Evolutionary conservation across 2,888 invertebrate genomes (phyloP), one percentile per base, ranked within the genome.

Genomic region (Ochropleura plecta): DNA sequence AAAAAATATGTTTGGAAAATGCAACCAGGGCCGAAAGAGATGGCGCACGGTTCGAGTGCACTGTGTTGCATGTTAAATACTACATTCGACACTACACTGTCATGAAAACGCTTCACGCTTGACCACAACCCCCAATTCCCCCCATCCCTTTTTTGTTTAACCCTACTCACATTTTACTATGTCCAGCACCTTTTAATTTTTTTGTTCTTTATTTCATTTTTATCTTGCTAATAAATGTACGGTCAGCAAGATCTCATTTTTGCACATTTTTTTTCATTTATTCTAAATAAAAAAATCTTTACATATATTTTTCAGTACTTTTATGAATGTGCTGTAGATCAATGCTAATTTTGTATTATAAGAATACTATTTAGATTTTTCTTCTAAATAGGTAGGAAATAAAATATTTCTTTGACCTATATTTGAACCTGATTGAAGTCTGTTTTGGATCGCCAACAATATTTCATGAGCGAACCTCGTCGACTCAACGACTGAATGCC

Each of bases 21-120:
- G 94, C 90, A 90, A 96, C 96, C 96, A 96, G 96, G 96, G 96
- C 96, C 96, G 96, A 96, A 96, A 96, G 96, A 96, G 95, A 96
- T 94, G 93, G 88, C 87, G 88, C 89, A 94, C 90, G 91, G 90
- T 89, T 89, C 92, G 92, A 93, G 85, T 85, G 92, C 94, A 94
- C 94, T 90, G 91, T 92, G 89, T 90, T 90, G 94, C 95, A 95
- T 94, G 94, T 88, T 62, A n/a, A 42, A 85, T 80, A 78, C 65
- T 67, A 77, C 73, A 80, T 76, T 57, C 53, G 70, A 83, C 76
- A 78, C 57, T 76, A 80, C 83, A 88, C 78, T 78, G 79, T 86
- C 79, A 84, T 88, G 84, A 77, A 62, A 44, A 85, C 80, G 90
- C 90, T 91, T 91, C 82, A 86, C 83, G 92, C 92, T 92, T 91